These are phyloP conservation scores for Meloe dianella DNA, from an alignment of 2,888 invertebrate genomes.

Conservation along the genomic window DNA sequence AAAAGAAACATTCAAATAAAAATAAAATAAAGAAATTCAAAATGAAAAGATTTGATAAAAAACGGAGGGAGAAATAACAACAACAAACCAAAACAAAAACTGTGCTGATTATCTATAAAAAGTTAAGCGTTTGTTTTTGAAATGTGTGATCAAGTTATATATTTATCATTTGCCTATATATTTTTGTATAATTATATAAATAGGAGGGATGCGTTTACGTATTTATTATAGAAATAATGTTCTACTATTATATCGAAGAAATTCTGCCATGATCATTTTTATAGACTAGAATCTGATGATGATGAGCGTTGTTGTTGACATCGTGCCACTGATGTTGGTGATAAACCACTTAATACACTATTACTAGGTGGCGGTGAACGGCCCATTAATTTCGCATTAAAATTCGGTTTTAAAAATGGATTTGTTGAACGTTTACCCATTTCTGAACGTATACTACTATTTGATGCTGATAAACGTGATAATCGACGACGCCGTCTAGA, in stretches of 20 bases:
- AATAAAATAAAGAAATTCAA: conserved; percentile 46
- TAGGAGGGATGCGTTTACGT: conserved; percentile 38
- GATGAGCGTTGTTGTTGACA: conserved; percentile 52
- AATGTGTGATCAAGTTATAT: background rate
- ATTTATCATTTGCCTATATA: conserved; percentile 13
- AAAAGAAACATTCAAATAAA: conserved; percentile 44
- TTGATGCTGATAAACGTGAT: conserved; percentile 55
- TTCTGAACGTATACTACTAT: conserved; percentile 57
- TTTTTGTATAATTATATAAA: conserved; percentile 19
- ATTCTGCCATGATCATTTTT: conserved; percentile 38
- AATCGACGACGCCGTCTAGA: conserved; percentile 55
- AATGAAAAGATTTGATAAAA: too few species aligned
- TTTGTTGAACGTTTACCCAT: conserved; percentile 51
- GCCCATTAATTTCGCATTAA: conserved; percentile 55
- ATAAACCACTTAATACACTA: conserved; percentile 64
- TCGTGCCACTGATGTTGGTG: conserved; percentile 61
- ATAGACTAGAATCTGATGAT: conserved; percentile 57
- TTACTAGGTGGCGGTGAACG: conserved; percentile 65
- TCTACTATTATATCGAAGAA: background rate
- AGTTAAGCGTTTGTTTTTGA: conserved; percentile 18
- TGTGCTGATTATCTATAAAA: conserved; percentile 30
- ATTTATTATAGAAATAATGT: conserved; percentile 15
- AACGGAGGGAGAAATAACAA: conserved; percentile 33
- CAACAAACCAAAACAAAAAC: conserved; percentile 36
- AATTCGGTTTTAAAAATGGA: conserved; percentile 57